Conservation (phyloP, 2,888 invertebrate genomes). For the Barypeithes pellucidus region DNA sequence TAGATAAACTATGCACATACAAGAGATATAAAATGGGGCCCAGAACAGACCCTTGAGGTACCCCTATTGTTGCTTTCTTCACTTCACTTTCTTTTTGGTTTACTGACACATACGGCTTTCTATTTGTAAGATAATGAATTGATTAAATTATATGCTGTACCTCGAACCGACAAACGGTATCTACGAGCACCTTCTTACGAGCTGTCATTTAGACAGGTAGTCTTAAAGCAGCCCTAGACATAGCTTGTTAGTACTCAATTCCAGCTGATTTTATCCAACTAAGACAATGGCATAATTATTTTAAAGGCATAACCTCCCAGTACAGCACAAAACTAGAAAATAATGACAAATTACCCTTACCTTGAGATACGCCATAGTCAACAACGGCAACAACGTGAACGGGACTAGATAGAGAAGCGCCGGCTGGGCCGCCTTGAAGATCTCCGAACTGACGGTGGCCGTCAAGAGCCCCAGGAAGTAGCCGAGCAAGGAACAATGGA, state of each 20-base stretch:
- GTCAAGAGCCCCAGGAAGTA: constrained; percentile 80
- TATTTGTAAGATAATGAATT: too few species aligned
- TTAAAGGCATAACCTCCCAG: neutral
- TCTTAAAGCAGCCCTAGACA: neutral
- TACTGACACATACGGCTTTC: too few species aligned
- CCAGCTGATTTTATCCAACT: neutral
- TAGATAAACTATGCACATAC: too few species aligned
- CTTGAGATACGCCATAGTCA: constrained; percentile 98
- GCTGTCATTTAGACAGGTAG: constrained; percentile 3
- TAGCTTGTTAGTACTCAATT: neutral
- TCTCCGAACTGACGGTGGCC: constrained; percentile 88
- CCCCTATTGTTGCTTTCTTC: too few species aligned
- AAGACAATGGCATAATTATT: neutral
- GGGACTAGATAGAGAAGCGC: constrained; percentile 97
- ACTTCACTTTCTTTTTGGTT: too few species aligned
- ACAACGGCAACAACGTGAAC: constrained; percentile 95
- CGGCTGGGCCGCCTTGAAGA: constrained; percentile 98
- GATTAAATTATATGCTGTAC: too few species aligned
- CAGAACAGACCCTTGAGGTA: too few species aligned
- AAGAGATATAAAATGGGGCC: too few species aligned
- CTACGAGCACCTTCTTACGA: neutral
- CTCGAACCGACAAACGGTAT: too few species aligned
- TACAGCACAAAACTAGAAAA: neutral
- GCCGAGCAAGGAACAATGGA: constrained; percentile 98
- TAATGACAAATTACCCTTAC: constrained; percentile 76